Base-by-base conservation (phyloP, 2,888 invertebrate species). In the Drosophila merina region DNA sequence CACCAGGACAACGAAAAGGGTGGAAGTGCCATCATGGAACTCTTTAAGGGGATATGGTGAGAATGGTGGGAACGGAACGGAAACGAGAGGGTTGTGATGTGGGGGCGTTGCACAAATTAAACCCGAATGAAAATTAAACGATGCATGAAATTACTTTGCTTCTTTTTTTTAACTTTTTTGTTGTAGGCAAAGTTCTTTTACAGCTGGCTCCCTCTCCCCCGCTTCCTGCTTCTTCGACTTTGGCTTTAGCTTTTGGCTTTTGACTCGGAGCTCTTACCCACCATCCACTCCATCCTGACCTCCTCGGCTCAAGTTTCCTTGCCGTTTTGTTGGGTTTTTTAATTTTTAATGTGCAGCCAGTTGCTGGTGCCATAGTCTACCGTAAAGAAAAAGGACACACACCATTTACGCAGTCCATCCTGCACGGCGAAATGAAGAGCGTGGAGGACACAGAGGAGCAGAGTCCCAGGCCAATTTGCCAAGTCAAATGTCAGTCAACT, bases 81-180 rank as follows among this genome's bases (percentile, higher is more conserved):
- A 25, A 26, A 7, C 1, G 9, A 28, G 40, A n/a, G 45, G 45
- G 48, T 9, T 47, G 51, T 25, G 7, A 25, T 31, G 44, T 25
- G 54, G 76, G 72, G 74, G 67, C 73, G 86, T 74, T 82, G 80
- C 85, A 86, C 90, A 89, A 89, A 90, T 90, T 90, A 89, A 89
- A 78, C 85, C 79, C 89, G 85, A 90, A 90, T 89, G 88, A 90
- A 89, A 89, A 90, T 77, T 85, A 88, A 89, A 88, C 88, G 88
- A 90, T 90, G 88, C 88, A 89, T 89, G 88, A 89, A 89, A 89
- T 89, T 89, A 89, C 88, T 89, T 86, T 85, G 80, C 87, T 86
- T 51, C 68, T 57, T 67, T 69, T 58, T 47, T 69, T 62, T 20
- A 36, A 40, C 10, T 50, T 52, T 58, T 45, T 49, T 77, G 60